Evolutionary conservation across 2,888 invertebrate genomes (phyloP).

Genomic region (Iselma pallidipennis): DNA sequence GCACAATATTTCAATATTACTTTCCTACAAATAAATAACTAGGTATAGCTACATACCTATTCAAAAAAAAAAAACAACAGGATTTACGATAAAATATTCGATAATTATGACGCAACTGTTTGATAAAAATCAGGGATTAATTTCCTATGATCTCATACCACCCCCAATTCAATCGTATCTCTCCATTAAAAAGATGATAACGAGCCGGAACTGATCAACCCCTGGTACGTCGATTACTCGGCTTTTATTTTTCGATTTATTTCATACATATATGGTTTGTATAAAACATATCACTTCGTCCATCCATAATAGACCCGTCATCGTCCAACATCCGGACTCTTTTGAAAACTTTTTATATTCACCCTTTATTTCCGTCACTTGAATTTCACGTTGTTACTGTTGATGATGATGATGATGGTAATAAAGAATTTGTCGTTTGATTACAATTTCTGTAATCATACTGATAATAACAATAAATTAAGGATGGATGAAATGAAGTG

Average conservation of each 20-base stretch:
- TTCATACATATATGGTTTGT: background rate
- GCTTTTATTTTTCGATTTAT: conserved; percentile 21
- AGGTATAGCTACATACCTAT: too few relatives aligned
- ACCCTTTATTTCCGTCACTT: background rate
- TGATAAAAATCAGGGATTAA: background rate
- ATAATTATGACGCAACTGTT: background rate
- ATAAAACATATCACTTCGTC: background rate
- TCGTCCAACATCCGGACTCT: background rate
- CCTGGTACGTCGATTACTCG: conserved; percentile 18
- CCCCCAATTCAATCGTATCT: conserved; percentile 2
- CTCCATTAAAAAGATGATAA: conserved; percentile 10
- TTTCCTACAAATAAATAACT: conserved; percentile 11
- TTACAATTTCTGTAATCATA: background rate
- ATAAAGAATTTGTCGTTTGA: background rate
- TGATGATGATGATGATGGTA: background rate
- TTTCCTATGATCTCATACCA: background rate
- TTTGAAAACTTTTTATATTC: background rate
- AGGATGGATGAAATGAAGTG: background rate
- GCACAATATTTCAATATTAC: conserved; percentile 6
- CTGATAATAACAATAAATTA: background rate
- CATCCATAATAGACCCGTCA: conserved; percentile 14
- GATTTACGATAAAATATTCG: background rate
- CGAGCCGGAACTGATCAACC: conserved; percentile 23
- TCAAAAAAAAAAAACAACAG: background rate
- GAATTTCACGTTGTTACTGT: background rate